Percentiles rank a stretch among this genome's conserved stretches.
These are phyloP conservation scores for Catostomus latipinnis DNA, from an alignment of 2,797 vertebrate species.

Conservation along the genomic window DNA sequence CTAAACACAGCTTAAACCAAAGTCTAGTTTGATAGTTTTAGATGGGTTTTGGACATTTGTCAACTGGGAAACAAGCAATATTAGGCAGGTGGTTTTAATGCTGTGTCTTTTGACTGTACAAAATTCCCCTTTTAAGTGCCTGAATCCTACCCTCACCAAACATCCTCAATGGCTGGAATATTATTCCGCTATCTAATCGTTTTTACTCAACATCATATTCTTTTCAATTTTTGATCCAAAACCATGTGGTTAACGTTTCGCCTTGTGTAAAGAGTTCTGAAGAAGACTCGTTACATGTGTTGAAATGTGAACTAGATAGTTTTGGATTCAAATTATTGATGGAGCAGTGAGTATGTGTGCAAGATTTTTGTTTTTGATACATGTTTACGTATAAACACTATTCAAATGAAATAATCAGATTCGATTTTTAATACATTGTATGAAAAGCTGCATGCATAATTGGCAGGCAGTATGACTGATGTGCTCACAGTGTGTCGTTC, in stretches of 20 bases:
- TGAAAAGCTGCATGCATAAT: slow-evolving; percentile 30
- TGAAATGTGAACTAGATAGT: no score
- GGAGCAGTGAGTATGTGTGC: no score
- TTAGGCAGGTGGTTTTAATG: no score
- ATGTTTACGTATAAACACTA: background rate
- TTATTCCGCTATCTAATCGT: slow-evolving; percentile 74
- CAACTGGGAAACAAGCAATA: background rate
- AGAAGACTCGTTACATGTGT: no score
- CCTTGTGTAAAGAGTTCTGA: no score
- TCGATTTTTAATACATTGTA: slow-evolving; percentile 19
- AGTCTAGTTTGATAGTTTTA: background rate
- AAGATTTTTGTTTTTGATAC: no score
- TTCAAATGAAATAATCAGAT: slow-evolving; percentile 22
- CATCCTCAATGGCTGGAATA: slow-evolving; percentile 65
- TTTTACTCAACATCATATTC: slow-evolving; percentile 73
- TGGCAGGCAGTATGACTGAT: slow-evolving; percentile 44
- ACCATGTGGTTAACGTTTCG: no score
- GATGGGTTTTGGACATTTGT: background rate
- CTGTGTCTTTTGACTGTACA: no score
- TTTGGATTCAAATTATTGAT: no score
- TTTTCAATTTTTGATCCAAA: slow-evolving; percentile 67
- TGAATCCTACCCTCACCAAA: slow-evolving; percentile 54
- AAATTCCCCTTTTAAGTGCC: background rate
- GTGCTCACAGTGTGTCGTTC: slow-evolving; percentile 62
- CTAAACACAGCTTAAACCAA: background rate